Conservation (phyloP, 2,888 invertebrate species). For the Trichopoda pennipes region DNA sequence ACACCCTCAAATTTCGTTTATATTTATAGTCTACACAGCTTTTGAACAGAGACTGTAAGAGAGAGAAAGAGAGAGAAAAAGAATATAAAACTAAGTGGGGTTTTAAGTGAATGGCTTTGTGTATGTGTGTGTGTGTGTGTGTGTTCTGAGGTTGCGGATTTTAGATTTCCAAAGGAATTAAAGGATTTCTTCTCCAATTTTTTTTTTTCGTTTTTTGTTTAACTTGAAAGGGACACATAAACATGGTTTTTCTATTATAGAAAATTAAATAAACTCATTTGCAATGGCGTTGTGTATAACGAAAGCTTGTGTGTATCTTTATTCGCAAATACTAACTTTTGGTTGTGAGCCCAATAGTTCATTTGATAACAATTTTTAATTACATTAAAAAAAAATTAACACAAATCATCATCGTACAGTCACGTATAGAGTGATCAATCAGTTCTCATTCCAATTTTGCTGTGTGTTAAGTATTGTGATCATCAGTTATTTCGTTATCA, state of each 20-base stretch:
- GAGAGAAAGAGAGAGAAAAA: not conserved
- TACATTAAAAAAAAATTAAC: not conserved
- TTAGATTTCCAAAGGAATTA: conserved; percentile 69
- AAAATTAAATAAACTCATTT: conserved; percentile 75
- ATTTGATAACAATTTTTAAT: not conserved
- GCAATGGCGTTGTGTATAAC: conserved; percentile 37
- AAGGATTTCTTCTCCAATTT: conserved; percentile 67
- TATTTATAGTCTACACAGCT: not conserved
- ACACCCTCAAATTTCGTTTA: conserved; percentile 13
- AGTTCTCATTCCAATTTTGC: too few species aligned
- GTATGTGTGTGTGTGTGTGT: not conserved
- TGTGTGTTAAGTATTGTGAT: too few species aligned
- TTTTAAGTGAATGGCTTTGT: conserved; percentile 1
- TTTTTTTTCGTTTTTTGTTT: too few species aligned
- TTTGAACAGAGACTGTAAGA: not conserved
- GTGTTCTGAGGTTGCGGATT: conserved; percentile 55
- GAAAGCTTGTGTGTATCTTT: not conserved
- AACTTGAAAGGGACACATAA: conserved; percentile 64
- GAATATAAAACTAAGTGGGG: conserved; percentile 8
- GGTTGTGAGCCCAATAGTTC: not conserved
- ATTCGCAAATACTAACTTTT: not conserved
- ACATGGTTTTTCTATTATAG: conserved; percentile 76
- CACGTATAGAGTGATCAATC: too few species aligned
- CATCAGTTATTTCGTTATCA: too few species aligned
- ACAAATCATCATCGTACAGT: too few species aligned